phyloP scores from a whole-genome alignment of 2,797 vertebrate species.

The Sparus aurata region DNA sequence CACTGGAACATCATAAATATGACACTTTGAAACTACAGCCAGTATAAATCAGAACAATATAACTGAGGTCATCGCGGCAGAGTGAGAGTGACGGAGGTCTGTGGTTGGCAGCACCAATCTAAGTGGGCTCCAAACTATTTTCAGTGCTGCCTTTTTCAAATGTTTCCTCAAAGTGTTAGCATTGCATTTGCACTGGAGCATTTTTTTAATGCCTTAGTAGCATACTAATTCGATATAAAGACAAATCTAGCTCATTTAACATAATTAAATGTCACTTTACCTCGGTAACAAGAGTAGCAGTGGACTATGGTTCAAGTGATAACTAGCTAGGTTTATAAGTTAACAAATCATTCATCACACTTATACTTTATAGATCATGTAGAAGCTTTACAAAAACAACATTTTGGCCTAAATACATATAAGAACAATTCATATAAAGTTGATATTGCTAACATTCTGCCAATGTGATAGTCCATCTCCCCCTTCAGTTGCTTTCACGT shows the following conservation, averaged over 20 bases:
- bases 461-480: too few species aligned
- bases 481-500: too few species aligned
- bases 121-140: background rate
- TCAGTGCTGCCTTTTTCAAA: background rate
- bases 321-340: too few species aligned
- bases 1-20: conserved; percentile 50
- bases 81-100: background rate
- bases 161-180: background rate
- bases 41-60: conserved; percentile 27
- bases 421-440: too few species aligned
- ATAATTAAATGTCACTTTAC: background rate
- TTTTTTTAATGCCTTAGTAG: background rate
- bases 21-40: conserved; percentile 43
- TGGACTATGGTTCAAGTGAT: background rate
- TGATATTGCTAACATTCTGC: too few species aligned
- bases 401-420: too few species aligned
- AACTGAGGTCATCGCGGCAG: background rate
- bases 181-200: background rate
- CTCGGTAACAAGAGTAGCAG: background rate
- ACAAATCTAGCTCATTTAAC: background rate
- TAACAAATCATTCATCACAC: background rate
- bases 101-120: background rate
- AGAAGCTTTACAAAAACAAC: background rate
- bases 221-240: background rate
- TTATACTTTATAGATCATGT: background rate